These are phyloP conservation scores for Phocides pigmalion DNA, from an alignment of 1,140 invertebrate species.

Conservation along the genomic window DNA sequence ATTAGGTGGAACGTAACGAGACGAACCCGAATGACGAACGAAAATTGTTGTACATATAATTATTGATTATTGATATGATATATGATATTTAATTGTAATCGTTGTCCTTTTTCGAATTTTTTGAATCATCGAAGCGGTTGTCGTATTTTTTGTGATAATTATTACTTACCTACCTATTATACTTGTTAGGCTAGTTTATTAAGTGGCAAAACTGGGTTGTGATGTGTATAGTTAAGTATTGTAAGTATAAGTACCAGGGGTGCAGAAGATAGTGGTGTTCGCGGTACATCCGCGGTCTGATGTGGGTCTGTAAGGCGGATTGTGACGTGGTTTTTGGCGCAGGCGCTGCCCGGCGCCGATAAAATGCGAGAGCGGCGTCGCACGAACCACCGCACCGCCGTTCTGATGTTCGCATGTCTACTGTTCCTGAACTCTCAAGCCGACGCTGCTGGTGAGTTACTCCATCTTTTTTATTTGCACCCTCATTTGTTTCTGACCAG, in stretches of 20 bases:
- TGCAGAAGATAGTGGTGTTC: conserved; percentile 25
- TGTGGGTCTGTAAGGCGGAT: conserved; percentile 53
- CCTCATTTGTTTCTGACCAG: conserved; percentile 48
- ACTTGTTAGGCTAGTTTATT: conserved; percentile 50
- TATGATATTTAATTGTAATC: conserved; percentile 51
- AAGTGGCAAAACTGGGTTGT: conserved; percentile 82
- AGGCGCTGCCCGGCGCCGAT: conserved; percentile 78
- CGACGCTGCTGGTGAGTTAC: conserved; percentile 67
- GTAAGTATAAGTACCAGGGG: conserved; percentile 27
- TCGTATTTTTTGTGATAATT: conserved; percentile 82
- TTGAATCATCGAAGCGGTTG: conserved; percentile 81
- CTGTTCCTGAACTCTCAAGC: conserved; percentile 71
- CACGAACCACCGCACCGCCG: conserved; percentile 70
- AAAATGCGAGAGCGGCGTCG: conserved; percentile 78
- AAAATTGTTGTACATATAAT: conserved; percentile 68
- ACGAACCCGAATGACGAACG: conserved; percentile 38
- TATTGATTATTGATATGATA: too few species aligned
- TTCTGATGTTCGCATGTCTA: conserved; percentile 70
- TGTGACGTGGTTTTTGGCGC: conserved; percentile 74
- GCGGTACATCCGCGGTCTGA: conserved; percentile 60
- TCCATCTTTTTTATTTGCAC: conserved; percentile 40
- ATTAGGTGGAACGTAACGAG: conserved; percentile 25
- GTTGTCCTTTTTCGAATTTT: conserved; percentile 77
- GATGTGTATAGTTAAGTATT: conserved; percentile 78
- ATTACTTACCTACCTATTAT: conserved; percentile 49